These are phyloP conservation scores for Agapornis roseicollis DNA, from an alignment of 2,113 vertebrate genomes.

Conservation along the genomic window DNA sequence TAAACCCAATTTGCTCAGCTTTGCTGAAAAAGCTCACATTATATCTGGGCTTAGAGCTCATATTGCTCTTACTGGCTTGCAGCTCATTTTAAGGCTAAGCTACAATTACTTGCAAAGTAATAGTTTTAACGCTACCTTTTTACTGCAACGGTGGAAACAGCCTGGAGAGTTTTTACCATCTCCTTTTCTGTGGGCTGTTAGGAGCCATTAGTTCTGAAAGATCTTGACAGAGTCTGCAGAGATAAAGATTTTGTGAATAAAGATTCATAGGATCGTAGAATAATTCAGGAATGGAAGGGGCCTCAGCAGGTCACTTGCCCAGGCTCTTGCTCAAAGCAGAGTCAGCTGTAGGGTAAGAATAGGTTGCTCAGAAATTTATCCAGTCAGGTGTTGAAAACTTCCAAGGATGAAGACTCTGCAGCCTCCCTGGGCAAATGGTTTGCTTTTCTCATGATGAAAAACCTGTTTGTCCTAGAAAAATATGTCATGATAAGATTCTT, in stretches of 20 bases:
- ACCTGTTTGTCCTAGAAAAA: neutral
- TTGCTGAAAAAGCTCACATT: neutral
- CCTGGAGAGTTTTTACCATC: neutral
- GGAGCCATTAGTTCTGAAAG: slow-evolving; percentile 8
- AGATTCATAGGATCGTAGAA: neutral
- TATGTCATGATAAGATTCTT: neutral
- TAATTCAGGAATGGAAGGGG: neutral
- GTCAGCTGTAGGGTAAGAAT: neutral
- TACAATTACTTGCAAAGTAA: neutral
- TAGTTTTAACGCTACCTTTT: neutral
- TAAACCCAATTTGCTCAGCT: neutral
- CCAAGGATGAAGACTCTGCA: neutral
- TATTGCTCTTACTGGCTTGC: neutral
- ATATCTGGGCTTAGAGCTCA: neutral
- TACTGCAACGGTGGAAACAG: neutral
- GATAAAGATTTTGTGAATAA: neutral
- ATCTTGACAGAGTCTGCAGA: slow-evolving; percentile 12
- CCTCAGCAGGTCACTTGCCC: neutral
- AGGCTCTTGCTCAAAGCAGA: neutral
- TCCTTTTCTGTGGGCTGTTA: slow-evolving; percentile 16
- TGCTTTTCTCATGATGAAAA: neutral
- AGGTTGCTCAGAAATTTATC: neutral
- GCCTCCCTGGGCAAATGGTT: neutral
- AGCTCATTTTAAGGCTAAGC: neutral
- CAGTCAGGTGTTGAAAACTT: neutral